These are phyloP conservation scores for Augochlora pura DNA, from an alignment of 1,140 invertebrate genomes.

Conservation along the genomic window DNA sequence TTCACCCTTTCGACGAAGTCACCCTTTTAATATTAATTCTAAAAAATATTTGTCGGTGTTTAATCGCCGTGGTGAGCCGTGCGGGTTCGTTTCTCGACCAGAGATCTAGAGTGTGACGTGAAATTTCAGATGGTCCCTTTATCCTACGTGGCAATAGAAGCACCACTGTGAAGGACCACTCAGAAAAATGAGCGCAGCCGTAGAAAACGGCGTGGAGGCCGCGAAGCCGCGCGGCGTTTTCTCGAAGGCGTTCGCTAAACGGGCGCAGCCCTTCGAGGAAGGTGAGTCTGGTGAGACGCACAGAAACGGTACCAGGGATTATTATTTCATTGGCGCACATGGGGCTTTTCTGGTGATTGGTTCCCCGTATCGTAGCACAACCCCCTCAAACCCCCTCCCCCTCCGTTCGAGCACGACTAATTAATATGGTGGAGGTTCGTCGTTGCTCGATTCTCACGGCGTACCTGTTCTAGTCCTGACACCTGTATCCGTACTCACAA, in stretches of 20 bases:
- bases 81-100: background rate
- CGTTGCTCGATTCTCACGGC: no score
- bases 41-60: no score
- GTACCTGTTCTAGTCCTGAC: no score
- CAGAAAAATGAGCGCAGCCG: conserved; percentile 72
- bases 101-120: conserved; percentile 45
- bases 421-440: background rate
- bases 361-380: background rate
- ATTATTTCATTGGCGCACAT: conserved; percentile 7
- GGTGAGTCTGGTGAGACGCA: conserved; percentile 67
- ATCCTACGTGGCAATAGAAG: conserved; percentile 44
- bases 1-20: no score
- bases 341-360: conserved; percentile 48
- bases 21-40: no score
- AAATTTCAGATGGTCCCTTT: conserved; percentile 61
- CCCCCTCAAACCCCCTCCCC: background rate
- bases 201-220: conserved; percentile 73
- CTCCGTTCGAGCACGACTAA: no score
- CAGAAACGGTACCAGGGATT: conserved; percentile 31
- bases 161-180: conserved; percentile 50
- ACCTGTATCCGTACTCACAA: no score
- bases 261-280: conserved; percentile 76
- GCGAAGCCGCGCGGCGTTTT: conserved; percentile 73
- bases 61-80: background rate
- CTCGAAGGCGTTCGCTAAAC: conserved; percentile 75